phyloP scores from a whole-genome alignment of 2,888 invertebrate genomes.

The Blastobasis lacticolella region DNA sequence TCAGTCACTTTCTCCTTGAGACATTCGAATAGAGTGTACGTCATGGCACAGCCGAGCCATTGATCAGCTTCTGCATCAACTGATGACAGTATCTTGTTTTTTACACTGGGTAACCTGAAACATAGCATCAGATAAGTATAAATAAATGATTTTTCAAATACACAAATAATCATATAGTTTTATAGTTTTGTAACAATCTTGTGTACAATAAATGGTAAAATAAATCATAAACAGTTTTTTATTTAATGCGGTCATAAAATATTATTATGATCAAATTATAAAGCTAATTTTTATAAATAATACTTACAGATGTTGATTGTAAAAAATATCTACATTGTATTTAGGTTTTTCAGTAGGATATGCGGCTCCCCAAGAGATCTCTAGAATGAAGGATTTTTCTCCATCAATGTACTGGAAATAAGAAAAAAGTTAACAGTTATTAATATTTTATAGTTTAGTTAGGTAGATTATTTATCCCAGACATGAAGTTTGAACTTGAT shows the following conservation, averaged over 20 bases:
- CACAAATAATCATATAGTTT: too few relatives aligned
- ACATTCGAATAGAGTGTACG: slow-evolving; percentile 93
- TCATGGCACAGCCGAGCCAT: slow-evolving; percentile 94
- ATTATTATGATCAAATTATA: too few relatives aligned
- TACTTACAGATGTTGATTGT: slow-evolving; percentile 93
- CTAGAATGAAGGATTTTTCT: slow-evolving; percentile 89
- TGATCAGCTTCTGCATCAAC: slow-evolving; percentile 83
- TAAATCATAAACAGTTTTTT: too few relatives aligned
- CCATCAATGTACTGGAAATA: slow-evolving; percentile 84
- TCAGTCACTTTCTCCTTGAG: slow-evolving; percentile 87
- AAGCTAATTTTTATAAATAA: background rate
- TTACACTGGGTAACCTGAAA: slow-evolving; percentile 78
- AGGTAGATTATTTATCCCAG: too few relatives aligned
- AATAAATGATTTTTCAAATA: too few relatives aligned
- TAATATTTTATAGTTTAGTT: background rate
- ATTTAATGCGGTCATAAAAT: too few relatives aligned
- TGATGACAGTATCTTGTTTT: slow-evolving; percentile 77
- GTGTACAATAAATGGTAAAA: too few relatives aligned
- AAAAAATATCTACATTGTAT: slow-evolving; percentile 92
- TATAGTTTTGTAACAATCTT: too few relatives aligned
- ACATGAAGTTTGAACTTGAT: too few relatives aligned
- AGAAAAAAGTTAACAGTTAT: slow-evolving; percentile 4
- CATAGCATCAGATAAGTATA: background rate
- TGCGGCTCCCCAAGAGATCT: slow-evolving; percentile 88
- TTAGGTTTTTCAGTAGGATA: slow-evolving; percentile 90